Conservation (phyloP, 2,888 invertebrate genomes). For the Muscina levida region DNA sequence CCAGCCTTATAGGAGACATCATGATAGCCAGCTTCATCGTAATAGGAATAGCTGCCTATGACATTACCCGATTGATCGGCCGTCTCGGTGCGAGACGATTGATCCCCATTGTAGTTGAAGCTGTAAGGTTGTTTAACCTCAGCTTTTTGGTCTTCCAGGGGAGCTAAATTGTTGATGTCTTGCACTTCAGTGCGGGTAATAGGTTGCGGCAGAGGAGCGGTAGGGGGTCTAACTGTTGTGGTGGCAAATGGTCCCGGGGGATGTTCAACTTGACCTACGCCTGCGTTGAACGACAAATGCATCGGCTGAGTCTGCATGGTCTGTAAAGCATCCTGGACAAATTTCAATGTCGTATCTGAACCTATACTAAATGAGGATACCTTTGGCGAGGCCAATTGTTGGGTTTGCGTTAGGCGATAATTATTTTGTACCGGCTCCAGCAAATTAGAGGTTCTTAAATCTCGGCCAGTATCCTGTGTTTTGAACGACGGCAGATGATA, state of each 20-base stretch:
- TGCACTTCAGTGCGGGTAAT: constrained; percentile 46
- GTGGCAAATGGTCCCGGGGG: not conserved
- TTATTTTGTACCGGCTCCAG: constrained; percentile 22
- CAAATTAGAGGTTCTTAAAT: constrained; percentile 14
- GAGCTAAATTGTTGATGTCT: constrained; percentile 51
- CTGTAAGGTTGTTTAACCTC: constrained; percentile 65
- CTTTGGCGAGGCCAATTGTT: constrained; percentile 21
- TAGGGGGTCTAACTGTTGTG: constrained; percentile 27
- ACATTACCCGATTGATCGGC: constrained; percentile 76
- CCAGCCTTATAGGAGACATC: constrained; percentile 88
- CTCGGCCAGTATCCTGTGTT: constrained; percentile 1
- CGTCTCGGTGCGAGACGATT: constrained; percentile 75
- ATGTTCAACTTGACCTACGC: constrained; percentile 53
- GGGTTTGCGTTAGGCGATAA: constrained; percentile 27
- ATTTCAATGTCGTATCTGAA: constrained; percentile 59
- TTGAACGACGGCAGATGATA: constrained; percentile 5
- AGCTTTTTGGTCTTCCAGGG: not conserved
- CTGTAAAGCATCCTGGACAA: constrained; percentile 68
- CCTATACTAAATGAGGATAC: constrained; percentile 41
- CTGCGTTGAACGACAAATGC: constrained; percentile 51
- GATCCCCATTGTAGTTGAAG: constrained; percentile 74
- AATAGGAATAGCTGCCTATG: constrained; percentile 84
- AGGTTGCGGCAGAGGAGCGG: constrained; percentile 34
- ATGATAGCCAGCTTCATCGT: constrained; percentile 87
- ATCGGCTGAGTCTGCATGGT: constrained; percentile 60